phyloP scores from a whole-genome alignment of 2,888 invertebrate species.

The Melipona beecheii region DNA sequence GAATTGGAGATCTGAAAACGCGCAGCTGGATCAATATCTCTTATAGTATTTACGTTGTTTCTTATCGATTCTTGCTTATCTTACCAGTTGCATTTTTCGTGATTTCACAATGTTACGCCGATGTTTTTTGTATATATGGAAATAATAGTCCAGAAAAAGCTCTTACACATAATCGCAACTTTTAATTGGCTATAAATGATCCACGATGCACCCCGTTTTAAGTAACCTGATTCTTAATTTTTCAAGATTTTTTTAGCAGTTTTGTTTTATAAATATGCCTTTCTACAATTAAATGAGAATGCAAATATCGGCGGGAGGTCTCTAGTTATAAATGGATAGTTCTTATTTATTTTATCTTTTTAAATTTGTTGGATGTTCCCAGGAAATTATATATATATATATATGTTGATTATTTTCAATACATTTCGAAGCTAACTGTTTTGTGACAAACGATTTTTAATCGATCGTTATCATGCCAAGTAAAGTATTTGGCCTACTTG shows the following conservation, averaged over 20 bases:
- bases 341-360: neutral
- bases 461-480: neutral
- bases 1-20: slow-evolving; percentile 3
- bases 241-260: neutral
- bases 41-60: slow-evolving; percentile 18
- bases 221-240: too few relatives aligned
- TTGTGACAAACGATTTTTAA: neutral
- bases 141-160: neutral
- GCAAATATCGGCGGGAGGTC: neutral
- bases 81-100: slow-evolving; percentile 2
- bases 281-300: neutral
- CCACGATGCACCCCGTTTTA: neutral
- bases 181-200: neutral
- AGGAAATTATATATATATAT: too few relatives aligned
- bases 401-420: neutral
- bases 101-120: slow-evolving; percentile 13
- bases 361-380: too few relatives aligned
- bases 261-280: neutral
- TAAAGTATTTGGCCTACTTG: neutral
- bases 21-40: slow-evolving; percentile 24
- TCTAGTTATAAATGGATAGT: neutral
- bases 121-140: neutral
- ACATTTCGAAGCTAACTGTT: neutral
- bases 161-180: neutral
- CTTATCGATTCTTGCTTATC: slow-evolving; percentile 14